Evolutionary conservation across 2,113 vertebrate species (phyloP).

Genomic region (Megaceryle maxima): DNA sequence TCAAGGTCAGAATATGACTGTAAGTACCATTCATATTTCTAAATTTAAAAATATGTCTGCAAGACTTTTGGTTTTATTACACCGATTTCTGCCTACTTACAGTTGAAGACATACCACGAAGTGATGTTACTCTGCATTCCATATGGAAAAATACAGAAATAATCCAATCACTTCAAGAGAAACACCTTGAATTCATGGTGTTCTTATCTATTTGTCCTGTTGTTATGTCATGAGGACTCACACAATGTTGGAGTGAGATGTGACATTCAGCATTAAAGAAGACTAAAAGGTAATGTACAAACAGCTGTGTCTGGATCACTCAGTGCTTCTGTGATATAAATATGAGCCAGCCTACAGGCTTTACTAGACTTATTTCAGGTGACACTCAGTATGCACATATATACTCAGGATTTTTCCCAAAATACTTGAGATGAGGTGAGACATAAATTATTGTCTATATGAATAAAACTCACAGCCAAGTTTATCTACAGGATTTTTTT

Average conservation of each 20-base stretch:
- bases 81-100: conserved; percentile 53
- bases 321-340: neutral
- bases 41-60: conserved; percentile 39
- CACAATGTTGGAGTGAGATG: neutral
- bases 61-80: conserved; percentile 59
- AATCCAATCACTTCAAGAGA: neutral
- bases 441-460: neutral
- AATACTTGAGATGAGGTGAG: neutral
- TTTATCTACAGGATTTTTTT: neutral
- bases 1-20: conserved; percentile 59
- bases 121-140: neutral
- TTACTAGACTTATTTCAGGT: neutral
- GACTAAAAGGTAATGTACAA: neutral
- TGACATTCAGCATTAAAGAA: neutral
- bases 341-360: neutral
- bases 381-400: neutral
- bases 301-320: neutral
- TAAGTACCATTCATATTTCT: conserved; percentile 39
- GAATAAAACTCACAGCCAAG: neutral
- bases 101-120: neutral
- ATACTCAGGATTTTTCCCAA: neutral
- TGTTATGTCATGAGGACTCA: neutral
- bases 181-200: neutral
- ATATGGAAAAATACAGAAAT: conserved; percentile 30
- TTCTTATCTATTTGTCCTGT: neutral